These are phyloP conservation scores for Misgurnus anguillicaudatus DNA, from an alignment of 2,113 vertebrate species.

Conservation along the genomic window DNA sequence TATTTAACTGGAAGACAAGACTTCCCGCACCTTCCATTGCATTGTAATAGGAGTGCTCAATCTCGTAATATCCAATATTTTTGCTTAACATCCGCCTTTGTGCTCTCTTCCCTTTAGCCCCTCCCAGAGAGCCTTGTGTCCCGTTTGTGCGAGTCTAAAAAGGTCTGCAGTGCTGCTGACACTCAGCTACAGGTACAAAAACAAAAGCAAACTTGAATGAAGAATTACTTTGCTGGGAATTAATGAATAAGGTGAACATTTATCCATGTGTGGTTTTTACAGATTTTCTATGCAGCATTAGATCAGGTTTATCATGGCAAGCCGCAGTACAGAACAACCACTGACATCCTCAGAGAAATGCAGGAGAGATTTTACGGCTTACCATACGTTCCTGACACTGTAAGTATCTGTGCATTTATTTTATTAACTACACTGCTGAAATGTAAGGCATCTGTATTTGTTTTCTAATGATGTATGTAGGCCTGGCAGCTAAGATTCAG, in stretches of 20 bases:
- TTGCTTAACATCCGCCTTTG: background rate
- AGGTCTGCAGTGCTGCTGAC: constrained; percentile 90
- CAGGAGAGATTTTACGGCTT: constrained; percentile 89
- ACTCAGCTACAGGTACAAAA: constrained; percentile 89
- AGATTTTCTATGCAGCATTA: constrained; percentile 93
- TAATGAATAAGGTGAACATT: background rate
- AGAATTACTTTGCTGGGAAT: background rate
- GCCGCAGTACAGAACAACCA: constrained; percentile 84
- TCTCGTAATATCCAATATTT: too few species aligned
- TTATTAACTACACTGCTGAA: background rate
- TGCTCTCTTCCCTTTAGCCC: constrained; percentile 74
- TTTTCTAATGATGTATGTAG: constrained; percentile 63
- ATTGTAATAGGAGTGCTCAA: too few species aligned
- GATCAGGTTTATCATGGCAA: constrained; percentile 92
- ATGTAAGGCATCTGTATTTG: too few species aligned
- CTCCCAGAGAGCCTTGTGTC: constrained; percentile 89
- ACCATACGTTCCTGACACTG: constrained; percentile 86
- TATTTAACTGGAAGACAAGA: too few species aligned
- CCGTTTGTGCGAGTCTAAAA: constrained; percentile 92
- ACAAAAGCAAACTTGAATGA: background rate
- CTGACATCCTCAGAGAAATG: constrained; percentile 86
- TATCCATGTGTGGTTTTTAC: background rate
- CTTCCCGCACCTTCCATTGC: too few species aligned
- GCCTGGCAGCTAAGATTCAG: constrained; percentile 97
- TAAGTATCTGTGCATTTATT: constrained; percentile 54